Evolutionary conservation across 2,888 invertebrate species (phyloP).

Genomic region (Acronicta psi): DNA sequence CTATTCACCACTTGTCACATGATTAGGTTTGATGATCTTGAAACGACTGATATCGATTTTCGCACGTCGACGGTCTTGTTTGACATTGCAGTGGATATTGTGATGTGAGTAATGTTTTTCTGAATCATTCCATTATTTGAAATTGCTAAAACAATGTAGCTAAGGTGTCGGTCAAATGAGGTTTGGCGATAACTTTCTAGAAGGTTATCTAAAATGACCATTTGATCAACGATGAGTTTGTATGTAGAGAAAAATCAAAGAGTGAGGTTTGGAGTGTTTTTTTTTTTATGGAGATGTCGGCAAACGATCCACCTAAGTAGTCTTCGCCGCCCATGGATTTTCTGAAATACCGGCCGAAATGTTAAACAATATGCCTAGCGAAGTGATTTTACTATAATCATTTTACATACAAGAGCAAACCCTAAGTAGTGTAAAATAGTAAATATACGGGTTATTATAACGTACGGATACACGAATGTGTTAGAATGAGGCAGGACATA

Average conservation of each 20-base stretch:
- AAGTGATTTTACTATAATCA: too few species aligned
- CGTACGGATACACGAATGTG: neutral
- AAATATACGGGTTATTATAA: neutral
- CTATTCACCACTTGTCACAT: conserved; percentile 7
- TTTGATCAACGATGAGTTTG: neutral
- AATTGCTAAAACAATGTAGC: neutral
- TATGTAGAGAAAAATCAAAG: neutral
- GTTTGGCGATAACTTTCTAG: too few species aligned
- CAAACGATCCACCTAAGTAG: too few species aligned
- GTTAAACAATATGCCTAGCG: too few species aligned
- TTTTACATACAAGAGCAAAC: too few species aligned
- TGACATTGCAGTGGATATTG: neutral
- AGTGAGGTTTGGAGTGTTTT: too few species aligned
- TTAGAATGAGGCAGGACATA: conserved; percentile 8
- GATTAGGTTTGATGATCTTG: conserved; percentile 36
- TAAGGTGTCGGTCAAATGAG: too few species aligned
- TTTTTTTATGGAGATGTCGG: too few species aligned
- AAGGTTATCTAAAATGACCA: too few species aligned
- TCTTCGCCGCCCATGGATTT: too few species aligned
- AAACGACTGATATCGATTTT: conserved; percentile 29
- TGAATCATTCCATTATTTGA: neutral
- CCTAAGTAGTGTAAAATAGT: neutral
- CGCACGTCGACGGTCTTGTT: neutral
- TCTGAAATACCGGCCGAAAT: too few species aligned
- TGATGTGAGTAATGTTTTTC: conserved; percentile 1